Evolutionary conservation across 2,113 vertebrate species (phyloP).

Genomic region (Copsychus sechellarum): DNA sequence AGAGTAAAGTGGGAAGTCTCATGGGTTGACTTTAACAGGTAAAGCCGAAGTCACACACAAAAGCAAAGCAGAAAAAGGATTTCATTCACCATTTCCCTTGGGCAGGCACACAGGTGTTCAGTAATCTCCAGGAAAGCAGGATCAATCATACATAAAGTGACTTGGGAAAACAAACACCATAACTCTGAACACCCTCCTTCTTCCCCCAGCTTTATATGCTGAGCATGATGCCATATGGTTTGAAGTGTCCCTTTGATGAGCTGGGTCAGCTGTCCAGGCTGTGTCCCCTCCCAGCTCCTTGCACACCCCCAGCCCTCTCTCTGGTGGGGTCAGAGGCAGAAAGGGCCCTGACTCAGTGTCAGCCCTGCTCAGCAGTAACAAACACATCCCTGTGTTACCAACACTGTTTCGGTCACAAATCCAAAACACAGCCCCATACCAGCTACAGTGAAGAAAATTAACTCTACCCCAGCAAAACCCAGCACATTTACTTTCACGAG

Average conservation of each 20-base stretch:
- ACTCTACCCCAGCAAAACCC: background rate
- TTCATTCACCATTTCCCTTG: background rate
- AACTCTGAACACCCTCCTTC: background rate
- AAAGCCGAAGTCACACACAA: background rate
- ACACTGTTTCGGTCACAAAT: background rate
- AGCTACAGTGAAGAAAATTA: background rate
- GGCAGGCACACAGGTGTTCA: background rate
- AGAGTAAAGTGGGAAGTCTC: background rate
- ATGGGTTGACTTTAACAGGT: background rate
- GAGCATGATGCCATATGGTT: background rate
- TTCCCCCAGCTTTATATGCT: background rate
- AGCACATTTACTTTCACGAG: background rate
- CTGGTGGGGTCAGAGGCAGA: background rate
- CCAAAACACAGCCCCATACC: background rate
- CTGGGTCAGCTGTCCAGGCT: rapidly evolving
- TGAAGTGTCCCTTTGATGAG: background rate
- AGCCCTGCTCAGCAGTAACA: background rate
- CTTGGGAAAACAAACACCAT: background rate
- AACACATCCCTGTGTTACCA: background rate
- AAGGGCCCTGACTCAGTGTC: background rate
- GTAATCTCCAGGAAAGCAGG: background rate
- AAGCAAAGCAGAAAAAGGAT: background rate
- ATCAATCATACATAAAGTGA: background rate
- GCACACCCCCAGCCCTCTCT: background rate
- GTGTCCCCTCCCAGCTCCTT: background rate